Conservation (phyloP, 1,140 invertebrate genomes). For the Euglossa dilemma region DNA sequence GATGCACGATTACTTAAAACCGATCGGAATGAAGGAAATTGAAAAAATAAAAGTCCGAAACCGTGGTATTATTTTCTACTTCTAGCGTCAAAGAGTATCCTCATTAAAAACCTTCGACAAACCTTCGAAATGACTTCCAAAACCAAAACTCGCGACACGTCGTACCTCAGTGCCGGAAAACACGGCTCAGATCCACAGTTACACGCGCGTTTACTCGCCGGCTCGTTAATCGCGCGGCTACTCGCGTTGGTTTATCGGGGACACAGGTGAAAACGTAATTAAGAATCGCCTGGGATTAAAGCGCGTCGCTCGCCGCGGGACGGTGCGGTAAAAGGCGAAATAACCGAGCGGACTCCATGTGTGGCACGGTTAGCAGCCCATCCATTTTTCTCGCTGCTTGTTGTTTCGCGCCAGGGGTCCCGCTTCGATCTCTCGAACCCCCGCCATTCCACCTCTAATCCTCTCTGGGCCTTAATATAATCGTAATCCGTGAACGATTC, state of each 20-base stretch:
- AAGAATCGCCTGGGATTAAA: slow-evolving; percentile 67
- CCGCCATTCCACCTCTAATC: neutral
- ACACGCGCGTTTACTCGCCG: too few relatives aligned
- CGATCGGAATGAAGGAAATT: too few relatives aligned
- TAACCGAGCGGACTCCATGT: slow-evolving; percentile 78
- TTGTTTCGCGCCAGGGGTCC: slow-evolving; percentile 81
- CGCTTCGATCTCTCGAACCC: slow-evolving; percentile 63
- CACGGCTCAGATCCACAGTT: too few relatives aligned
- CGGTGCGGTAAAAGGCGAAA: slow-evolving; percentile 69
- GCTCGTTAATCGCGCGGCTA: too few relatives aligned
- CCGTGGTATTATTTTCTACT: too few relatives aligned
- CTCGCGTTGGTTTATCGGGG: slow-evolving; percentile 35
- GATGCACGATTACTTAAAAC: too few relatives aligned
- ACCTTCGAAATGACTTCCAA: too few relatives aligned
- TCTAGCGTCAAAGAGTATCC: too few relatives aligned
- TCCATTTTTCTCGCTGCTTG: slow-evolving; percentile 83
- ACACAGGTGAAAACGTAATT: slow-evolving; percentile 69
- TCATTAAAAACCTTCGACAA: too few relatives aligned
- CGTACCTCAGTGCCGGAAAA: too few relatives aligned
- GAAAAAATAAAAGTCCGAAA: too few relatives aligned
- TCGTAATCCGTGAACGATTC: slow-evolving; percentile 3
- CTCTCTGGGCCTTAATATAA: neutral
- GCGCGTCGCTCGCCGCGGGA: slow-evolving; percentile 57
- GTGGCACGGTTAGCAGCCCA: slow-evolving; percentile 82
- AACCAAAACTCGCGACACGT: too few relatives aligned